Evolutionary conservation across 92 coral and sea anemone species (phyloP).

Genomic region (Porites divaricata): DNA sequence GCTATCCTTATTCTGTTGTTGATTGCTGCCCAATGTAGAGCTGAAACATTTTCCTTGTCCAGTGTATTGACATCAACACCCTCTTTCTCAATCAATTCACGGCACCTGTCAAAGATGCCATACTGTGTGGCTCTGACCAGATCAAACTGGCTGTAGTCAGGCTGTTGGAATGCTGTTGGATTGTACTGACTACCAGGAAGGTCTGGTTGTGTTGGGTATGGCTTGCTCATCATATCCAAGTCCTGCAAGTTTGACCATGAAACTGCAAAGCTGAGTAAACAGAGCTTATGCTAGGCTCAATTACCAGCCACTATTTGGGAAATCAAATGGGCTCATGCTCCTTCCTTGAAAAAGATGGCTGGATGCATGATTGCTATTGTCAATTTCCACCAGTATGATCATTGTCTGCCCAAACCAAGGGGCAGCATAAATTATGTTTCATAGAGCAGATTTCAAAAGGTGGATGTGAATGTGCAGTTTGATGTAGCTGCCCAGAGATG

Average conservation of each 20-base stretch:
- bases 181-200: conserved; percentile 59
- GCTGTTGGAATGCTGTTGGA: conserved; percentile 54
- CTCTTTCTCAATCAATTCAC: conserved; percentile 85
- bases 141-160: conserved; percentile 89
- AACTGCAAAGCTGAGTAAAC: not conserved
- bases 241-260: not conserved
- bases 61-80: conserved; percentile 72
- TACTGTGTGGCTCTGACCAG: conserved; percentile 91
- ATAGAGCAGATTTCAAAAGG: no score
- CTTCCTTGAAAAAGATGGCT: no score
- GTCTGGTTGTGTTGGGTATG: conserved; percentile 79
- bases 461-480: no score
- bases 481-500: no score
- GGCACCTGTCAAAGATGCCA: conserved; percentile 78
- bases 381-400: no score
- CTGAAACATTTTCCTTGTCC: conserved; percentile 92
- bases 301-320: no score
- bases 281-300: no score
- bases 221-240: conserved; percentile 19
- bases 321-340: no score
- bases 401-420: no score
- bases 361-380: no score
- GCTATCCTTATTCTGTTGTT: conserved; percentile 91
- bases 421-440: no score
- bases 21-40: conserved; percentile 97